Percentiles rank a stretch among this genome's conserved stretches.
phyloP scores from a whole-genome alignment of 2,113 vertebrate species.

The Ochotona princeps region DNA sequence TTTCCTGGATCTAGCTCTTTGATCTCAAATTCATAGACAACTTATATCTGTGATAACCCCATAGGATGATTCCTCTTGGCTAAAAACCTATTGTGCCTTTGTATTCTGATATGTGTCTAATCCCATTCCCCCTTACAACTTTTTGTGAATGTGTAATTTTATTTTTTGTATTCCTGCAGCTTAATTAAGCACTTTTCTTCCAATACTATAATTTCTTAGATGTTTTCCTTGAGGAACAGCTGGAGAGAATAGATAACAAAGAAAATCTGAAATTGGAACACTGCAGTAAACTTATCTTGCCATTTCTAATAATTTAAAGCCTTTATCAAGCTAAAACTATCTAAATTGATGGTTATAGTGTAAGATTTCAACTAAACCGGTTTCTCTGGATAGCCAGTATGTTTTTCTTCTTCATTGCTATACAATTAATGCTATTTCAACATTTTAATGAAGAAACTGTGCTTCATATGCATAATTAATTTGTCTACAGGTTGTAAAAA shows the following conservation, averaged over 20 bases:
- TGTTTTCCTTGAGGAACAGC: not conserved
- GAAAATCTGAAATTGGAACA: constrained; percentile 9
- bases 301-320: not conserved
- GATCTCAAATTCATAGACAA: not conserved
- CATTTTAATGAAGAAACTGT: not conserved
- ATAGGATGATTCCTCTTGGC: not conserved
- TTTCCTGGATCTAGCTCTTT: not conserved
- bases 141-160: not conserved
- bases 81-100: not conserved
- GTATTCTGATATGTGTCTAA: not conserved
- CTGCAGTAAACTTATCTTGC: not conserved
- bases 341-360: not conserved
- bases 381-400: not conserved
- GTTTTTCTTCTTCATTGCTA: not conserved
- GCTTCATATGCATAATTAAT: not conserved
- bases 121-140: not conserved
- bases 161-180: not conserved
- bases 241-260: not conserved
- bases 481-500: not conserved
- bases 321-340: not conserved
- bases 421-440: not conserved
- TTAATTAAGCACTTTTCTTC: not conserved
- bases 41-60: not conserved
- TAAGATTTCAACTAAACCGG: not conserved
- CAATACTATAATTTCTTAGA: not conserved